Base-by-base conservation (phyloP, 2,113 vertebrate species). In the Chionodraco myersi region DNA sequence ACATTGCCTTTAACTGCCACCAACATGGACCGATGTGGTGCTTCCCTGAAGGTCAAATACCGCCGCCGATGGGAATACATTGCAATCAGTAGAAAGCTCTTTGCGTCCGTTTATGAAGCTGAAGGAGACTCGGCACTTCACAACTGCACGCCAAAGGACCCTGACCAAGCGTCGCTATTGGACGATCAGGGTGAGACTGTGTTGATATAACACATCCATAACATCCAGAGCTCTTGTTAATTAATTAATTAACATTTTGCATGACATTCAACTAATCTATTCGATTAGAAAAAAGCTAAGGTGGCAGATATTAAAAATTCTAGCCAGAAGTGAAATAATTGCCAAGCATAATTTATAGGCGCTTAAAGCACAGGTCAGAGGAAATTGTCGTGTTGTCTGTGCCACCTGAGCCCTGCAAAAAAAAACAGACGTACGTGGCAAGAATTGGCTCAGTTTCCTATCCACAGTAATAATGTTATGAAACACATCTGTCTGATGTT, bases 231-330 rank as follows among this genome's bases (percentile, higher is more conserved):
- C 81, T 71, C 65, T 73, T 89, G 79, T 89, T 88, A 73, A 86
- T 89, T 91, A 89, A 92, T 93, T 90, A 75, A 91, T 91, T 89
- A 82, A 88, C 84, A 90, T 84, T 84, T 89, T 84, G 80, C 71
- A 73, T 92, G 86, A 84, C 89, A 91, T 93, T 91, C 88, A 90
- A 90, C 89, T 93, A 87, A 89, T 85, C 54, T 91, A 82, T 84
- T 89, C 34, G 58, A 52, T 52, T 14, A 72, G 7, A 21, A 21
- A 63, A 86, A 69, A 63, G 34, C 10, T 57, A 51, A 48, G 51
- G n/a, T 76, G 15, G 79, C 72, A 88, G 88, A 89, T 80, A 86
- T 91, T 83, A 90, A 86, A 84, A 86, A 75, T 67, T 84, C 64
- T 89, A 88, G 89, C 86, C 89, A 88, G 86, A 53, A 91, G 88